Conservation (phyloP, 92 coral and sea anemone species). For the Micromussa lordhowensis region DNA sequence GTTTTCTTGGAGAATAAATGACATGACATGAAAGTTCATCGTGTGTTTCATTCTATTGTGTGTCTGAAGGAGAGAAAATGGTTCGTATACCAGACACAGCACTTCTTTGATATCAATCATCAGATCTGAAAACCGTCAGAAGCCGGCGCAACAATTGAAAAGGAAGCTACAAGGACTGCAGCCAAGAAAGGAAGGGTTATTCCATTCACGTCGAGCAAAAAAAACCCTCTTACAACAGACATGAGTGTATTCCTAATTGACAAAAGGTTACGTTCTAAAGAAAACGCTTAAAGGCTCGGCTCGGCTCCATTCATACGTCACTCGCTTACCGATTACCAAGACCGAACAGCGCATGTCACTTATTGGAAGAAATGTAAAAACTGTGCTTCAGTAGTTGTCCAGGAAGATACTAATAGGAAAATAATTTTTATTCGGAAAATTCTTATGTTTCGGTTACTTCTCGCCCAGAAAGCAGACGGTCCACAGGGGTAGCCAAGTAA, state of each 20-base stretch:
- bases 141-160: background rate
- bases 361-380: background rate
- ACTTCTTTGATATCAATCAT: background rate
- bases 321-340: background rate
- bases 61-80: background rate
- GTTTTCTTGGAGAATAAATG: slow-evolving; percentile 44
- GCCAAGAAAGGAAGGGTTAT: background rate
- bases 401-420: background rate
- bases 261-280: background rate
- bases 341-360: background rate
- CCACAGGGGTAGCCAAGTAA: background rate
- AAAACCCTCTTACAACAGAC: slow-evolving; percentile 21
- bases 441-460: background rate
- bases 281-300: background rate
- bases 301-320: slow-evolving; percentile 22
- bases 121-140: background rate
- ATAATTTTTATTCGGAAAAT: background rate
- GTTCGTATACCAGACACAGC: background rate
- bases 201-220: background rate
- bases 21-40: slow-evolving; percentile 25
- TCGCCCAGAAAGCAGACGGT: background rate
- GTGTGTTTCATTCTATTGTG: too few relatives aligned
- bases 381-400: background rate
- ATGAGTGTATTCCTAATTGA: background rate
- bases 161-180: background rate